These are phyloP conservation scores for Catharus ustulatus DNA, from an alignment of 2,797 vertebrate species.

Conservation along the genomic window DNA sequence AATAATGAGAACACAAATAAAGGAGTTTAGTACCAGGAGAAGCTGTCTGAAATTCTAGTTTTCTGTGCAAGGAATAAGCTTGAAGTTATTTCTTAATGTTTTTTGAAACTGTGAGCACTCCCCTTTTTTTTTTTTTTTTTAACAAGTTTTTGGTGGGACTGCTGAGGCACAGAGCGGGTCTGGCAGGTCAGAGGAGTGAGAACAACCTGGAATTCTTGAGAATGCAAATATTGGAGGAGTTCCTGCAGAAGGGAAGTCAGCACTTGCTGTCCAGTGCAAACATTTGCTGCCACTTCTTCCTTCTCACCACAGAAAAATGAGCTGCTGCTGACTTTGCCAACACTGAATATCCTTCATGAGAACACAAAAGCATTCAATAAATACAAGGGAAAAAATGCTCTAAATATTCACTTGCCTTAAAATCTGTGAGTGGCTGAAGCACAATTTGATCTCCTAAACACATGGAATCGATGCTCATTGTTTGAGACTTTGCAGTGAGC, in stretches of 20 bases:
- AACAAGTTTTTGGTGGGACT: not conserved
- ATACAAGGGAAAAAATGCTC: not conserved
- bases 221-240: not conserved
- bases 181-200: not conserved
- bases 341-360: not conserved
- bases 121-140: not conserved
- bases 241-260: not conserved
- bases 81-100: not conserved
- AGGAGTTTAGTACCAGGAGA: not conserved
- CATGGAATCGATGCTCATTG: not conserved
- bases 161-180: not conserved
- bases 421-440: not conserved
- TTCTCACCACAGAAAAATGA: not conserved
- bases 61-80: not conserved
- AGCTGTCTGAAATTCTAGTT: not conserved
- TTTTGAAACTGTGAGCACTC: not conserved
- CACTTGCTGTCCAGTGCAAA: not conserved
- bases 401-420: not conserved
- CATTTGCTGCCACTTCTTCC: not conserved
- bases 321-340: not conserved
- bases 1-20: not conserved
- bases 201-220: not conserved
- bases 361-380: not conserved
- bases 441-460: not conserved
- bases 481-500: not conserved